A percentile compares a stretch with the other conserved stretches of the same genome.
phyloP scores from a whole-genome alignment of 2,113 vertebrate genomes.

The Catharus bicknelli region DNA sequence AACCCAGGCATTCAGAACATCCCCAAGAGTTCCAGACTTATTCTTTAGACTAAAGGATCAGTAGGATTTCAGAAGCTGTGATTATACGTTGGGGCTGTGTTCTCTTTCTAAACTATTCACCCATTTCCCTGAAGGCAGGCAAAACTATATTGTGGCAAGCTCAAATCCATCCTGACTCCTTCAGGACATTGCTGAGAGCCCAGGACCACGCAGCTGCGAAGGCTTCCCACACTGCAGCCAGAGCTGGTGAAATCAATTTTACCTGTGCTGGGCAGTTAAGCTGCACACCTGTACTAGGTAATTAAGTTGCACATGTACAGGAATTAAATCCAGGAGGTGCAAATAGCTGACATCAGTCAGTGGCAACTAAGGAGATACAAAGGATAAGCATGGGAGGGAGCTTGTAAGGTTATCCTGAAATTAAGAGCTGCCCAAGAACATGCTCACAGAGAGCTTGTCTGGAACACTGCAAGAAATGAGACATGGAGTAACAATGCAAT shows the following conservation, averaged over 20 bases:
- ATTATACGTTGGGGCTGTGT: neutral
- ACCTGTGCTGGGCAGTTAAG: neutral
- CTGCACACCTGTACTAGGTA: rapidly evolving
- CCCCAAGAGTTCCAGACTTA: neutral
- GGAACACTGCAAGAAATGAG: neutral
- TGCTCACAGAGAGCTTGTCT: neutral
- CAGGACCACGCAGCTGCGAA: neutral
- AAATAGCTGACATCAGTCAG: neutral
- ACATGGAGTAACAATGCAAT: neutral
- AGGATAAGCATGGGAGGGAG: neutral
- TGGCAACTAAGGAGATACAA: neutral
- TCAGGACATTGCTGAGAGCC: neutral
- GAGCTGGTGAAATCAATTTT: neutral
- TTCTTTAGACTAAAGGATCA: neutral
- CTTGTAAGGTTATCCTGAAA: neutral
- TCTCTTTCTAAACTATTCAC: neutral
- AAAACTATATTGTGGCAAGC: neutral
- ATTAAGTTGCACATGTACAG: neutral
- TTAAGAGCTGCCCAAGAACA: neutral
- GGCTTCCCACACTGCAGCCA: neutral
- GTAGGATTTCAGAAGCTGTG: neutral
- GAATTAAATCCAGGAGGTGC: neutral
- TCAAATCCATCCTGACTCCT: rapidly evolving
- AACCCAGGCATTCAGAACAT: neutral
- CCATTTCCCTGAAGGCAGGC: neutral